Evolutionary conservation across 2,113 vertebrate genomes (phyloP).

Genomic region (Chaetodon auriga): DNA sequence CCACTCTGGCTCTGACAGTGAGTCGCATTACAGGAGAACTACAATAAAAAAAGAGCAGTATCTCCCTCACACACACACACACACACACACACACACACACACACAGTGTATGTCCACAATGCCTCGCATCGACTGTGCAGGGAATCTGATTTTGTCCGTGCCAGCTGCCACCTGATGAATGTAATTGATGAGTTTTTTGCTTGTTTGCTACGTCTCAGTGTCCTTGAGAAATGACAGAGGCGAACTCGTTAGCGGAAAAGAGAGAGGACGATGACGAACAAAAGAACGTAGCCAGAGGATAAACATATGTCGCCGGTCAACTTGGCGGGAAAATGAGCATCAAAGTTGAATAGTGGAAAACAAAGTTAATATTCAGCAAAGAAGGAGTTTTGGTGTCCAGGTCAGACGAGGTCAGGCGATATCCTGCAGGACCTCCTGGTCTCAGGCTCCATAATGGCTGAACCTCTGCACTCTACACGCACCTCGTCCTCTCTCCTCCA

Average conservation of each 20-base stretch:
- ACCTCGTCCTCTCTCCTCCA: slow-evolving; percentile 41
- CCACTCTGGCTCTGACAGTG: slow-evolving; percentile 74
- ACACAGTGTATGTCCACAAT: slow-evolving; percentile 34
- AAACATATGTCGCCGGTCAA: slow-evolving; percentile 43
- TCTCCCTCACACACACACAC: slow-evolving; percentile 16
- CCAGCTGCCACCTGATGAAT: slow-evolving; percentile 59
- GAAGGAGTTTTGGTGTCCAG: slow-evolving; percentile 8
- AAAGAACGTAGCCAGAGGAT: slow-evolving; percentile 44
- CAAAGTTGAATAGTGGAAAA: background rate
- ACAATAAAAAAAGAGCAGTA: slow-evolving; percentile 73
- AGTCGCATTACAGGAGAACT: slow-evolving; percentile 72
- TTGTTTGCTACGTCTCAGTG: slow-evolving; percentile 35
- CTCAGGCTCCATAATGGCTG: slow-evolving; percentile 43
- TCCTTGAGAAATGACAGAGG: slow-evolving; percentile 50
- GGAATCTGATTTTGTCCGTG: slow-evolving; percentile 27
- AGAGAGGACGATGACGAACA: slow-evolving; percentile 32
- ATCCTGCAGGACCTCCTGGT: slow-evolving; percentile 34
- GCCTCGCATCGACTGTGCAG: slow-evolving; percentile 18
- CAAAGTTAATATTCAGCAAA: background rate
- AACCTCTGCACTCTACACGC: slow-evolving; percentile 38
- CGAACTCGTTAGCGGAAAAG: slow-evolving; percentile 25
- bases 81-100: slow-evolving; percentile 9
- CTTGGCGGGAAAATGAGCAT: background rate
- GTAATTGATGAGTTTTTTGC: slow-evolving; percentile 13
- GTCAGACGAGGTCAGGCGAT: slow-evolving; percentile 49